Conservation (phyloP, 2,888 invertebrate species). For the Clusia tigrina region DNA sequence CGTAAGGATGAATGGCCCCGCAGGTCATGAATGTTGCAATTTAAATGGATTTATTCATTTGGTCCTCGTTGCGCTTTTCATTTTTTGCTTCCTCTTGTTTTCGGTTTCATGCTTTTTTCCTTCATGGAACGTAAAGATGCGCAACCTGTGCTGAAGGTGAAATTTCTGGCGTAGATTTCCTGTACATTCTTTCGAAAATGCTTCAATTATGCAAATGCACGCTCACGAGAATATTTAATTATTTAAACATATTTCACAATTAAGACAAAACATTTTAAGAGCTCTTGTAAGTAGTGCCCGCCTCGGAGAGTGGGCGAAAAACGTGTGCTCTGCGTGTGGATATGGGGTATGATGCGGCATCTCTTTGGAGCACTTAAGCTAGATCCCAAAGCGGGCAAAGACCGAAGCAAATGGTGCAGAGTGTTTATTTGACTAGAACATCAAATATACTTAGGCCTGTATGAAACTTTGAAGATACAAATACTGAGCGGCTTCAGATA, state of each 20-base stretch:
- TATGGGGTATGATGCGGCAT: too few species aligned
- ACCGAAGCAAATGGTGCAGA: too few species aligned
- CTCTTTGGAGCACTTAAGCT: too few species aligned
- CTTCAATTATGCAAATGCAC: constrained; percentile 40
- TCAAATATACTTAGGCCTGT: too few species aligned
- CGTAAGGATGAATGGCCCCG: constrained; percentile 49
- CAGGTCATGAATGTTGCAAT: constrained; percentile 58
- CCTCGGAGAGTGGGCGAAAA: too few species aligned
- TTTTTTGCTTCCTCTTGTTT: constrained; percentile 11
- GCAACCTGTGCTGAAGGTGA: constrained; percentile 15
- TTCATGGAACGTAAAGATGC: constrained; percentile 6
- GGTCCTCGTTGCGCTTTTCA: constrained; percentile 32
- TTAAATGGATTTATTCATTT: constrained; percentile 60
- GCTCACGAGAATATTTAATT: constrained; percentile 32
- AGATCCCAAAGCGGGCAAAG: too few species aligned
- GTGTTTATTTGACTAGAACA: too few species aligned
- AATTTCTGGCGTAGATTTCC: constrained; percentile 21
- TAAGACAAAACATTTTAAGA: constrained; percentile 9
- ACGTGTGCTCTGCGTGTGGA: too few species aligned
- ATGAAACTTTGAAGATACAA: too few species aligned
- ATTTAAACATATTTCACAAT: constrained; percentile 32
- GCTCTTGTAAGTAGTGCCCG: neutral
- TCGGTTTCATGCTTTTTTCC: too few species aligned
- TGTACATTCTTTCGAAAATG: constrained; percentile 18
- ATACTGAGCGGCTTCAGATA: too few species aligned